Evolutionary conservation across 2,113 vertebrate genomes (phyloP).

Genomic region (Notothenia rossii): DNA sequence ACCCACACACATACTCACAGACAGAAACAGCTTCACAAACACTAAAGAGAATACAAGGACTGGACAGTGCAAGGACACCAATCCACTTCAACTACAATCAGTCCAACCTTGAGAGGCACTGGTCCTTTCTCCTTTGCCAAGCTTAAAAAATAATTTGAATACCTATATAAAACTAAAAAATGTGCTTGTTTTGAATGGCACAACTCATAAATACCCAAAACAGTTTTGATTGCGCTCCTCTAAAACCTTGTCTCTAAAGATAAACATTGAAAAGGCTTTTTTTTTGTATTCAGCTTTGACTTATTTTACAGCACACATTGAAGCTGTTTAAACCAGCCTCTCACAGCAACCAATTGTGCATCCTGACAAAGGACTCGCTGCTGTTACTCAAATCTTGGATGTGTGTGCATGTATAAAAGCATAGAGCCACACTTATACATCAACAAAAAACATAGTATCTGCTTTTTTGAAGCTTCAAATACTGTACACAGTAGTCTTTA

Average conservation of each 20-base stretch:
- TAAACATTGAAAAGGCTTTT: slow-evolving; percentile 58
- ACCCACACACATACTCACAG: background rate
- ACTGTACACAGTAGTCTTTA: background rate
- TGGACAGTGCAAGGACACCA: slow-evolving; percentile 79
- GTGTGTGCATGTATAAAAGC: background rate
- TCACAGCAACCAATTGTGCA: slow-evolving; percentile 25
- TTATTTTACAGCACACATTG: slow-evolving; percentile 45
- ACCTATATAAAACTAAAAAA: slow-evolving; percentile 59
- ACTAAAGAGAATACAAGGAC: slow-evolving; percentile 71
- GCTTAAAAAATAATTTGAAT: slow-evolving; percentile 78
- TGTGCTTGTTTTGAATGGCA: slow-evolving; percentile 66
- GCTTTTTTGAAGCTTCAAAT: slow-evolving; percentile 5
- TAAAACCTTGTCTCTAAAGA: slow-evolving; percentile 63
- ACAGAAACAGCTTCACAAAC: slow-evolving; percentile 59
- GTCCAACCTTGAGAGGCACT: slow-evolving; percentile 75
- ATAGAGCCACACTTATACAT: background rate
- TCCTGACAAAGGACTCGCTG: slow-evolving; percentile 40
- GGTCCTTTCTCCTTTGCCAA: slow-evolving; percentile 69
- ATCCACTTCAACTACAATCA: slow-evolving; percentile 74
- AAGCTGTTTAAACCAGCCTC: slow-evolving; percentile 43
- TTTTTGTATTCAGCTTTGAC: slow-evolving; percentile 24
- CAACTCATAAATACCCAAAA: slow-evolving; percentile 71
- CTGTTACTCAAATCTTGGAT: slow-evolving; percentile 11
- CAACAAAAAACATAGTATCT: background rate
- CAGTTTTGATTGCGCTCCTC: slow-evolving; percentile 58